Conservation (phyloP, 2,888 invertebrate species). For the Linnaemya tessellans region DNA sequence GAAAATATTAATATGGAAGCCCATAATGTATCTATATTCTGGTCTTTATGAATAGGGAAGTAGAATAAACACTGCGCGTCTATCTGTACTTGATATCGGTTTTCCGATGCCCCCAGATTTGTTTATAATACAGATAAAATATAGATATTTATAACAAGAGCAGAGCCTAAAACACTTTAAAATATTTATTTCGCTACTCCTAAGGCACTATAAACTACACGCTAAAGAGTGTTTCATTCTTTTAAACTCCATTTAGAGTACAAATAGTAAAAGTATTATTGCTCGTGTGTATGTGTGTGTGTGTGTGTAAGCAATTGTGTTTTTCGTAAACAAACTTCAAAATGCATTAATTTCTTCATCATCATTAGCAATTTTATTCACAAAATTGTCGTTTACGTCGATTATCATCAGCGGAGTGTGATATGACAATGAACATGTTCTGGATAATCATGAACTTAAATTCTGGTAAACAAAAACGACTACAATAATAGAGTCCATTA, state of each 20-base stretch:
- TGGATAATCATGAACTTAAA: slow-evolving; percentile 37
- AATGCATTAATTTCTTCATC: slow-evolving; percentile 21
- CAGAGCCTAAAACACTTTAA: no score
- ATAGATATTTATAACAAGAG: no score
- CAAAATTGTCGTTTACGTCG: slow-evolving; percentile 4
- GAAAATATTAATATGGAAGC: no score
- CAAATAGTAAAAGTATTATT: slow-evolving; percentile 2
- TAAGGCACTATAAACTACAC: not conserved
- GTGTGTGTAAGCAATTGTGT: not conserved
- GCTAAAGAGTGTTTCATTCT: not conserved
- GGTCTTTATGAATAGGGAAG: no score
- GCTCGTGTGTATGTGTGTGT: no score
- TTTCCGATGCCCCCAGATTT: no score
- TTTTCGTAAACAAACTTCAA: not conserved
- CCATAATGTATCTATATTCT: no score
- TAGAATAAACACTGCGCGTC: no score
- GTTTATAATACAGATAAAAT: no score
- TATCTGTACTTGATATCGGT: no score
- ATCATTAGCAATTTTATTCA: slow-evolving; percentile 30
- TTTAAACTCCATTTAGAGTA: not conserved
- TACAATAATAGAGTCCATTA: slow-evolving; percentile 5
- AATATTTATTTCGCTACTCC: no score
- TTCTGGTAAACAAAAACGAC: slow-evolving; percentile 2
- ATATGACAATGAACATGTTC: slow-evolving; percentile 3
- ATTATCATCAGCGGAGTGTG: slow-evolving; percentile 30